Percentiles rank a stretch among this genome's conserved stretches.
Conservation (phyloP, 2,888 invertebrate genomes). For the Aporophyla lueneburgensis region DNA sequence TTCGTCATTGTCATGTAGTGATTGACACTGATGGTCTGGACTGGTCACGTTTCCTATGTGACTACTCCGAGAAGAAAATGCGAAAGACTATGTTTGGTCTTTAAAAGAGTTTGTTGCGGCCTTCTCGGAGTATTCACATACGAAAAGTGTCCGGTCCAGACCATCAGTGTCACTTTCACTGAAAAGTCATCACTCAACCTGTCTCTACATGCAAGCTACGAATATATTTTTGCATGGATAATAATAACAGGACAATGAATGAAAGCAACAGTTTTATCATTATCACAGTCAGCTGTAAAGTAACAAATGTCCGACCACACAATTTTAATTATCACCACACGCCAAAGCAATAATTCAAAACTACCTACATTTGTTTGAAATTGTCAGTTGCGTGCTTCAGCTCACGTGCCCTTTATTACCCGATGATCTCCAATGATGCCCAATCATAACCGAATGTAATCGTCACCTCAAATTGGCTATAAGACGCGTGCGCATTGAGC, state of each 20-base stretch:
- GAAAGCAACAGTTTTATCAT: slow-evolving; percentile 8
- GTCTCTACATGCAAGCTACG: too few relatives aligned
- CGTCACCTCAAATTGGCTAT: slow-evolving; percentile 68
- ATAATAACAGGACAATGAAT: not conserved
- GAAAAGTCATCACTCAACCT: too few relatives aligned
- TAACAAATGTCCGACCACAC: slow-evolving; percentile 1
- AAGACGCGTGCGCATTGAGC: slow-evolving; percentile 58
- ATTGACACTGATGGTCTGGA: too few relatives aligned
- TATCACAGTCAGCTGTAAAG: not conserved
- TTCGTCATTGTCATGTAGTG: too few relatives aligned
- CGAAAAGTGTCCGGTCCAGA: too few relatives aligned
- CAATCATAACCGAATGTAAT: slow-evolving; percentile 63
- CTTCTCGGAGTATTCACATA: too few relatives aligned
- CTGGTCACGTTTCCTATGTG: too few relatives aligned
- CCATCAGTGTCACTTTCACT: too few relatives aligned
- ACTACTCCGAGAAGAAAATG: too few relatives aligned
- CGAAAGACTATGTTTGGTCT: too few relatives aligned
- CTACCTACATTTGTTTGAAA: slow-evolving; percentile 11
- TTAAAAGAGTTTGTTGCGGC: too few relatives aligned
- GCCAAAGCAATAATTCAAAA: not conserved
- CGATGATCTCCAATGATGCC: slow-evolving; percentile 51
- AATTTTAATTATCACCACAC: not conserved
- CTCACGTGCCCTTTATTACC: slow-evolving; percentile 57
- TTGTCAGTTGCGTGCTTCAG: slow-evolving; percentile 31
- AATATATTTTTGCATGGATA: not conserved